Percentiles rank a stretch among this genome's conserved stretches.
These are phyloP conservation scores for Parnassius apollo DNA, from an alignment of 2,888 invertebrate genomes.

Conservation along the genomic window DNA sequence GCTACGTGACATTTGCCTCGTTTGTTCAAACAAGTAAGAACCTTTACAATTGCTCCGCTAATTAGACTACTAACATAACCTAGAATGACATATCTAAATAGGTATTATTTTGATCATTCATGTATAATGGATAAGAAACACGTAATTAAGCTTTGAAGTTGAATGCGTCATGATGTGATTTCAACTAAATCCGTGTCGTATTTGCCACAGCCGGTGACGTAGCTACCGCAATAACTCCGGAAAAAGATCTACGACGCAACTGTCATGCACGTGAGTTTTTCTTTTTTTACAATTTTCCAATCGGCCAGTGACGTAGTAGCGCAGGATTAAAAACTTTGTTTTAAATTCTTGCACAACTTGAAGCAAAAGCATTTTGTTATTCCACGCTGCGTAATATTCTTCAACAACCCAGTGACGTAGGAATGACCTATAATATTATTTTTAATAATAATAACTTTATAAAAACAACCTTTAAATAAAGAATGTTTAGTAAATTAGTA, in stretches of 20 bases:
- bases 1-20: slow-evolving; percentile 8
- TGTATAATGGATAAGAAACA: slow-evolving; percentile 1
- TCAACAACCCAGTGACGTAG: slow-evolving; percentile 4
- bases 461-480: too few species aligned
- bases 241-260: not conserved
- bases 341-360: slow-evolving; percentile 2
- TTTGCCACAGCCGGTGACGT: slow-evolving; percentile 16
- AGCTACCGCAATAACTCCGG: not conserved
- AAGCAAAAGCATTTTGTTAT: not conserved
- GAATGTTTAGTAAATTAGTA: too few species aligned
- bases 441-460: too few species aligned
- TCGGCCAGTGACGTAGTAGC: slow-evolving; percentile 8
- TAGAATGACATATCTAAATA: not conserved
- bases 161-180: slow-evolving; percentile 17
- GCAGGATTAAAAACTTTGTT: not conserved
- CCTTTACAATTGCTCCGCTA: not conserved
- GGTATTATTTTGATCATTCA: not conserved
- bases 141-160: slow-evolving; percentile 12
- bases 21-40: too few species aligned
- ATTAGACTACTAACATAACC: not conserved
- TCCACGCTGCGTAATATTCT: slow-evolving; percentile 1
- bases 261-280: not conserved
- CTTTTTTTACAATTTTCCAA: not conserved
- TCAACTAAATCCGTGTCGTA: slow-evolving; percentile 2
- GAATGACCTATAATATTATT: too few species aligned